Evolutionary conservation across 2,888 invertebrate species (phyloP), one percentile per base, ranked within the genome.

Genomic region (Cataglyphis livida): DNA sequence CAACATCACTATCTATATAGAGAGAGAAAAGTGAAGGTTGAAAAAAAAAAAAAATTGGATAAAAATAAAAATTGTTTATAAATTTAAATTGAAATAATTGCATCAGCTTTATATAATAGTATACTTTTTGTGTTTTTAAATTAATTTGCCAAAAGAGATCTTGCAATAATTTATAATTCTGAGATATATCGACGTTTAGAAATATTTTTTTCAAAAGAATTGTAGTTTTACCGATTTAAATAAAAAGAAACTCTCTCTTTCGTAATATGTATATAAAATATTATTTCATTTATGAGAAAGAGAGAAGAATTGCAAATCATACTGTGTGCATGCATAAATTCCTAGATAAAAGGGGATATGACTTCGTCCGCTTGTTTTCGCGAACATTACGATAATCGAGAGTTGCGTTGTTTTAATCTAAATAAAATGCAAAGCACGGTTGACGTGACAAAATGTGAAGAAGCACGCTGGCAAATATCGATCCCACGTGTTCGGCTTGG

Each of bases 381-480:
- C 35, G 57, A 68, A 18, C 57, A 57, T 21, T 32, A 4, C 32
- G 41, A 78, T 21, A 32, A 78, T 59, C 32, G 32, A 6, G n/a
- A 5, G 32, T 41, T 15, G 44, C 21, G 78, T 68, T 57, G 28
- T 44, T 78, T 78, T 70, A 70, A 70, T 78, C 15, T 44, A 44
- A 70, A 78, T 59, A 70, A 78, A 41, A 59, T 59, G 59, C 21
- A 41, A 54, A 66, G 28, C 48, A 18, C 54, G 51, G n/a, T 35
- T 54, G 66, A 38, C n/a, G 54, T 70, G 78, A 59, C 70, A 21
- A 78, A 70, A 70, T 62, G 44, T 25, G 4, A 70, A 70, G 70
- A 70, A 41, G 32, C 48, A 18, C 28, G 41, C n/a, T 32, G 6
- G 66, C 32, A 18, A 41, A 21, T 78, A 78, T 78, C 32, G 78